Base-by-base conservation (phyloP, 30 jellyfish, hydroid and myxozoan species). In the Pseudorhiza aurosa region DNA sequence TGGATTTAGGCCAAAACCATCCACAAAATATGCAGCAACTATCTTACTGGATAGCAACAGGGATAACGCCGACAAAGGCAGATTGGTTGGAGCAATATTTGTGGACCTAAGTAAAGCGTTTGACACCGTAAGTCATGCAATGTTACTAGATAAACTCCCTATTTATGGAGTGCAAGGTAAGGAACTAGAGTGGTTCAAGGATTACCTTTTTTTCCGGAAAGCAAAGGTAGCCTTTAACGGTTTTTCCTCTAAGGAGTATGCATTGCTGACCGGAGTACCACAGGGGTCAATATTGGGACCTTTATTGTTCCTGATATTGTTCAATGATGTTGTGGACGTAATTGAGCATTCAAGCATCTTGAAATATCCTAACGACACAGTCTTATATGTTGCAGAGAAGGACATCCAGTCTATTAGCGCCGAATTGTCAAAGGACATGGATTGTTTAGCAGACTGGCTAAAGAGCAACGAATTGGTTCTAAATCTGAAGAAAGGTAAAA, bases 1-100 rank as follows among this genome's bases (percentile, higher is more conserved):
- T 75, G 81, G 96, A 17, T 72, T 72, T 58, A 72, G 89, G 59
- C 64, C 76, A 6, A 62, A 62, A 63, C 62, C 58, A 47, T 85
- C 96, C 18, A 85, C 96, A 45, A 58, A 85, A 70, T 67, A 72
- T 67, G 95, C 95, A 62, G 82, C 91, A 35, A 60, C 96, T 10
- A 91, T 85, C 65, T 62, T 83, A 21, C 81, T 83, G 44, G 82
- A 68, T 72, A 49, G 73, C 40, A 73, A 72, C 64, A 85, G 91
- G 77, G 73, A 72, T 42, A 83, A 72, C 24, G 77, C 73, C 45
- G 96, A 72, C 46, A 65, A 71, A 72, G 91, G 96, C 45, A 12
- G 73, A 25, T n/a, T 85, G 85, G 78, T 85, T 65, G 91, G 96
- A 60, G 96, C 96, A 10, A 42, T 81, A 31, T 85, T 85, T 76